A percentile compares a stretch with the other conserved stretches of the same genome.
phyloP scores from a whole-genome alignment of 35 echinoderm and acorn worm genomes.

The Stichopus chloronotus region DNA sequence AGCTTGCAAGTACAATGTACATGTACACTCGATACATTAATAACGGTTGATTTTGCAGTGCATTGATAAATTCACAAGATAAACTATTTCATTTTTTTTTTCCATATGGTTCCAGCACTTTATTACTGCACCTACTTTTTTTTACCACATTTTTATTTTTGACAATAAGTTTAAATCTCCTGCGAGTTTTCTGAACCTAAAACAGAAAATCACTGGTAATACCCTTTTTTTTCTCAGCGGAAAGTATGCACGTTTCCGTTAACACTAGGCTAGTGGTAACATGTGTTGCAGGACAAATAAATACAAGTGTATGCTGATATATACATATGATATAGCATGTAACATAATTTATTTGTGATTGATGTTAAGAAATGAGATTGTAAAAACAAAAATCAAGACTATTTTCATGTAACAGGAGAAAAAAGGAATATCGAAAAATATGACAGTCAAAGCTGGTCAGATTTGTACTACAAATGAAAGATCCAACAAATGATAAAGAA shows the following conservation, averaged over 20 bases:
- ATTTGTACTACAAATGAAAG: neutral
- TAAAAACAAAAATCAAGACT: neutral
- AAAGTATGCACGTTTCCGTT: neutral
- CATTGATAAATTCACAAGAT: slow-evolving; percentile 9
- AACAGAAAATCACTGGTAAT: neutral
- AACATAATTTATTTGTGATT: neutral
- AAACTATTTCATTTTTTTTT: neutral
- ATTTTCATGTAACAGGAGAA: neutral
- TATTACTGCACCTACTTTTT: no score
- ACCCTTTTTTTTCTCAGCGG: neutral
- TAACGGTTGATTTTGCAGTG: slow-evolving; percentile 33
- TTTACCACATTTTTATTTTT: no score
- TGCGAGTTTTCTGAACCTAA: neutral
- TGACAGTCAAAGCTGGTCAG: neutral
- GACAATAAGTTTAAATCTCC: neutral
- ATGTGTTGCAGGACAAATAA: neutral
- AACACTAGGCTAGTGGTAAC: neutral
- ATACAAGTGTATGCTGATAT: neutral
- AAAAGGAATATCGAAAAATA: neutral
- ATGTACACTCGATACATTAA: slow-evolving; percentile 40
- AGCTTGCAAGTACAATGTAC: slow-evolving; percentile 49
- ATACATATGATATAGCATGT: neutral
- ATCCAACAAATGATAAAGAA: neutral
- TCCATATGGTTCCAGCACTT: neutral
- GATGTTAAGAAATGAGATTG: neutral